Evolutionary conservation across 30 jellyfish, hydroid and myxozoan species (phyloP).

Genomic region (Phacellophora camtschatica): DNA sequence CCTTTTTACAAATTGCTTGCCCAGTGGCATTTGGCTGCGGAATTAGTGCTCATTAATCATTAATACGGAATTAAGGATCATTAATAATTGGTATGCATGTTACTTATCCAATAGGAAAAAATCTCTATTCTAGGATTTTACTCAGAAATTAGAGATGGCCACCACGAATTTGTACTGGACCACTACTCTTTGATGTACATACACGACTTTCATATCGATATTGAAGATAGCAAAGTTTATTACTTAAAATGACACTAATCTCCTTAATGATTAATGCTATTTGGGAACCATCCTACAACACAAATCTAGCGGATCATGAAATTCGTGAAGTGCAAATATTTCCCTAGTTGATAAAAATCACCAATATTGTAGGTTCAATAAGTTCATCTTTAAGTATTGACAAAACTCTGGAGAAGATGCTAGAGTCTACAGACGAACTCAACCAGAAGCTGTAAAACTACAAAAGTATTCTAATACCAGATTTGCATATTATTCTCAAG

Average conservation of each 20-base stretch:
- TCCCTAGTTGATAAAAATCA: conserved; percentile 3
- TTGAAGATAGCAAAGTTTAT: too few relatives aligned
- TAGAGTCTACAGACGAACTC: conserved; percentile 29
- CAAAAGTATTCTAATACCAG: conserved; percentile 30
- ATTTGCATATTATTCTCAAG: conserved; percentile 42
- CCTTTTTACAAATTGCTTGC: too few relatives aligned
- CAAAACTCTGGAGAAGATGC: conserved; percentile 34
- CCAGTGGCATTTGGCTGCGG: too few relatives aligned
- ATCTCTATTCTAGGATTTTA: too few relatives aligned
- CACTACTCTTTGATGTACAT: too few relatives aligned
- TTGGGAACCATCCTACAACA: conserved; percentile 19
- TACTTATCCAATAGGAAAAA: too few relatives aligned
- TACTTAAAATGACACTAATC: not conserved
- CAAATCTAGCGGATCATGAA: conserved; percentile 26
- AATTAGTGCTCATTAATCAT: too few relatives aligned
- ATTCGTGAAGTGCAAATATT: conserved; percentile 40
- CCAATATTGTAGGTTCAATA: not conserved
- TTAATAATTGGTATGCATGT: too few relatives aligned
- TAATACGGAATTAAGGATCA: too few relatives aligned
- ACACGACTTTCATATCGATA: too few relatives aligned
- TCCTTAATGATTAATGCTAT: not conserved
- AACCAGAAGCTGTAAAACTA: conserved; percentile 32
- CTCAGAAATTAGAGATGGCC: too few relatives aligned
- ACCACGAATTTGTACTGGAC: too few relatives aligned
- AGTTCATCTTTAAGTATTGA: conserved; percentile 30